Base-by-base conservation (phyloP, 2,797 vertebrate species). In the Macropodus opercularis region DNA sequence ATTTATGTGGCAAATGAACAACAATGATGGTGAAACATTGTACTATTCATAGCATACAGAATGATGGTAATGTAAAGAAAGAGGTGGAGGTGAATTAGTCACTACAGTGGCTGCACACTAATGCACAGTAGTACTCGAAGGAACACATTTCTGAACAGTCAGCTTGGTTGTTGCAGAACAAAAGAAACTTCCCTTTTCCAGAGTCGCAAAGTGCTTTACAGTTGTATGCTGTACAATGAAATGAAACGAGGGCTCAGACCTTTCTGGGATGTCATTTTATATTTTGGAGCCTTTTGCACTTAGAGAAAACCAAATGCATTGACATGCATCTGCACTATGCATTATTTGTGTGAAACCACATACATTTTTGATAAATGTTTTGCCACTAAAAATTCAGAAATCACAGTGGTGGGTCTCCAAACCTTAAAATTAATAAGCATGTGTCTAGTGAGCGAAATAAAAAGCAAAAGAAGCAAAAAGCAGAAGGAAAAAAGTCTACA, bases 401-500 rank as follows among this genome's bases (percentile, higher is more conserved):
- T 68, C 65, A 67, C 57, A 78, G 63, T 60, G 62, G 52, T 63
- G 54, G 60, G 69, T 72, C 71, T 62, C 23, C 57, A 73, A 72
- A 69, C 50, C 49, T 34, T 48, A 39, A 59, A 54, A 72, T 52
- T 73, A 85, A 85, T 65, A 63, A 64, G 62, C 66, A 75, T 56
- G 23, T 21, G 24, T 54, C 15, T 23, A 4, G 40, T 42, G 47
- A 49, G 31, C 18, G 13, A 8, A 6, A 59, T 29, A 39, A 32
- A 41, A 22, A 19, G 40, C n/a, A 47, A 49, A 24, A 21, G 47
- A 42, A 24, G 31, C 57, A 13, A 10, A 14, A 44, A 31, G 48
- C 63, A 71, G 34, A 79, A 77, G 56, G 79, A 71, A 71, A 87
- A n/a, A n/a, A n/a, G n/a, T n/a, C n/a, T n/a, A 69, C 65, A 77